Conservation (phyloP, 2,888 invertebrate genomes). For the Aphodius sticticus region DNA sequence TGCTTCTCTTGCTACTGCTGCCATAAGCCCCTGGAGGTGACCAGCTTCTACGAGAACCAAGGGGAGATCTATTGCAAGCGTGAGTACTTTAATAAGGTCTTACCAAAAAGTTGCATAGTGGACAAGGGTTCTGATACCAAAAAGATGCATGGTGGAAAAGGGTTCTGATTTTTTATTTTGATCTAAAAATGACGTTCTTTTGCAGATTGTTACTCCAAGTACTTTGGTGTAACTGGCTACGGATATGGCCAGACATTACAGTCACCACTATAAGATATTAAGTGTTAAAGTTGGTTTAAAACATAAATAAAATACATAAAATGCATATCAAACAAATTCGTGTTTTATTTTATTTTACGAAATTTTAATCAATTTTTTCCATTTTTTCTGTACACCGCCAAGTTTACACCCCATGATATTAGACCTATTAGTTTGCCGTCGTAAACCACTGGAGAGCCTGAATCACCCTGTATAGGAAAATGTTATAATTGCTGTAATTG, state of each 20-base stretch:
- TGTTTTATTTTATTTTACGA: slow-evolving; percentile 6
- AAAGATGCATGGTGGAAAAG: too few species aligned
- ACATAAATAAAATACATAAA: slow-evolving; percentile 29
- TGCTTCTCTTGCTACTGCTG: slow-evolving; percentile 65
- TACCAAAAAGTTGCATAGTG: not conserved
- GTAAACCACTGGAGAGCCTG: not conserved
- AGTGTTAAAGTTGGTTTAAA: slow-evolving; percentile 22
- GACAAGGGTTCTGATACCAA: too few species aligned
- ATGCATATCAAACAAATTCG: slow-evolving; percentile 14
- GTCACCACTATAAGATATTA: slow-evolving; percentile 36
- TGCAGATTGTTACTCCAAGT: slow-evolving; percentile 62
- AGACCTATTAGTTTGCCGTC: not conserved
- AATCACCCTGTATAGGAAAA: not conserved
- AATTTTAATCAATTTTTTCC: too few species aligned
- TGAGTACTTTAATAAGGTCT: slow-evolving; percentile 50
- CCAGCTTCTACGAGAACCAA: slow-evolving; percentile 61
- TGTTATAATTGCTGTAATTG: too few species aligned
- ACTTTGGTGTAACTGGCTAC: slow-evolving; percentile 61
- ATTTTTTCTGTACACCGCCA: not conserved
- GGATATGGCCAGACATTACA: slow-evolving; percentile 56
- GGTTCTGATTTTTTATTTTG: too few species aligned
- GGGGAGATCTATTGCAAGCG: slow-evolving; percentile 65
- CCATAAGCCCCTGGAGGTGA: slow-evolving; percentile 61
- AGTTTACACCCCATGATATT: not conserved
- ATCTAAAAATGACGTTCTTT: slow-evolving; percentile 29